These are phyloP conservation scores for Acromyrmex charruanus DNA, from an alignment of 1,140 invertebrate species.

Conservation along the genomic window DNA sequence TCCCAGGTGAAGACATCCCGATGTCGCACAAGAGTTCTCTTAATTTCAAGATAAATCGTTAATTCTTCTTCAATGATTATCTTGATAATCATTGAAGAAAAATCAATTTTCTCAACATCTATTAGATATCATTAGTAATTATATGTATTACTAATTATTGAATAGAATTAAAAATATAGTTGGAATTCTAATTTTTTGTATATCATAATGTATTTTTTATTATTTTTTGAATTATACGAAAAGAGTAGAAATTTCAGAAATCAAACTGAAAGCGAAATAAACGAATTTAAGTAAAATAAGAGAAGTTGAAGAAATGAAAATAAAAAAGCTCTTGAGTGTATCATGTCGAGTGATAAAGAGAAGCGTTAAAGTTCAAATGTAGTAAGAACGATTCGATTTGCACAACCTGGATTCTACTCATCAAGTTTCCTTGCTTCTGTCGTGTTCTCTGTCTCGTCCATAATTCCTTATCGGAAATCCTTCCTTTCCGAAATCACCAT, in stretches of 20 bases:
- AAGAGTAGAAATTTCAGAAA: background rate
- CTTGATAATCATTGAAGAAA: too few species aligned
- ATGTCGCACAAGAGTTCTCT: background rate
- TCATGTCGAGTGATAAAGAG: slow-evolving; percentile 24
- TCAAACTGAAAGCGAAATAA: background rate
- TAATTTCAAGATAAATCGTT: slow-evolving; percentile 13
- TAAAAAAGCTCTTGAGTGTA: slow-evolving; percentile 33
- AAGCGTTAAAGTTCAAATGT: slow-evolving; percentile 44
- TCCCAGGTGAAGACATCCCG: slow-evolving; percentile 52
- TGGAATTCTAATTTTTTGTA: background rate
- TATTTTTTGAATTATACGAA: background rate
- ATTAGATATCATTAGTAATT: background rate
- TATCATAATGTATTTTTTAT: background rate
- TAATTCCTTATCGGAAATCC: slow-evolving; percentile 48
- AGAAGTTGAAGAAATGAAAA: slow-evolving; percentile 39
- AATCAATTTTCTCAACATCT: background rate
- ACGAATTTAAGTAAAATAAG: slow-evolving; percentile 8
- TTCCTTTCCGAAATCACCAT: slow-evolving; percentile 8
- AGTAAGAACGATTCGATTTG: slow-evolving; percentile 71
- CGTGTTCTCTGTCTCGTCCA: slow-evolving; percentile 28
- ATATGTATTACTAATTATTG: background rate
- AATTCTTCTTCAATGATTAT: background rate
- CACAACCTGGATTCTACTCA: slow-evolving; percentile 47
- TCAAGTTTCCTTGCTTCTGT: slow-evolving; percentile 23
- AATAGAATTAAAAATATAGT: background rate